Evolutionary conservation across 1,140 invertebrate genomes (phyloP).

Genomic region (Holcopasites calliopsidis): DNA sequence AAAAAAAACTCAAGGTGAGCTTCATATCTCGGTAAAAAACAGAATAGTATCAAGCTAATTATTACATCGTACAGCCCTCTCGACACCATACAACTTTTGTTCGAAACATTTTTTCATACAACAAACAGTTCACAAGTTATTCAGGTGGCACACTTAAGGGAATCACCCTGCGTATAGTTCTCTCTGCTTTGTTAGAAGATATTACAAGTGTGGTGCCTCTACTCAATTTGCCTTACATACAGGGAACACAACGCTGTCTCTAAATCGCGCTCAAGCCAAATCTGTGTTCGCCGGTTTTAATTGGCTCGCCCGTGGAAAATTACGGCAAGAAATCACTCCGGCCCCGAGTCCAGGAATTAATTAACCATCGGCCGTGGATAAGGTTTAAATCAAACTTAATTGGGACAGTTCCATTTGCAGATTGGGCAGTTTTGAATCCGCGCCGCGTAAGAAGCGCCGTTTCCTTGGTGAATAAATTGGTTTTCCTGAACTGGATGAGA

Average conservation of each 20-base stretch:
- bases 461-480: slow-evolving; percentile 9
- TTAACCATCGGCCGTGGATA: slow-evolving; percentile 37
- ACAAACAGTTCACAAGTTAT: too few species aligned
- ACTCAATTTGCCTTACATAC: slow-evolving; percentile 42
- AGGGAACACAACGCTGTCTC: slow-evolving; percentile 11
- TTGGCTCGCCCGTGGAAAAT: slow-evolving; percentile 30
- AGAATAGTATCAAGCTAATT: too few species aligned
- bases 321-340: slow-evolving; percentile 43
- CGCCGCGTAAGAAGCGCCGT: slow-evolving; percentile 1
- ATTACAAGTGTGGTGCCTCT: too few species aligned
- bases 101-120: too few species aligned
- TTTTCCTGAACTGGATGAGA: slow-evolving; percentile 15
- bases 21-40: too few species aligned
- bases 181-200: too few species aligned
- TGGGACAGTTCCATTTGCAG: slow-evolving; percentile 15
- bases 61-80: too few species aligned
- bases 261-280: slow-evolving; percentile 49
- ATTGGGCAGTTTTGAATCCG: slow-evolving; percentile 17
- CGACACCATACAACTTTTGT: too few species aligned
- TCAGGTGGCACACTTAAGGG: too few species aligned
- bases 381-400: slow-evolving; percentile 45
- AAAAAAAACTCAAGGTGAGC: too few species aligned
- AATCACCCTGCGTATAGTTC: too few species aligned
- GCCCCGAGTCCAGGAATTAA: slow-evolving; percentile 48
- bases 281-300: slow-evolving; percentile 48